These are phyloP conservation scores for Beroe ovata DNA, from an alignment of 37 sponge, comb jelly and placozoan species.

Conservation along the genomic window DNA sequence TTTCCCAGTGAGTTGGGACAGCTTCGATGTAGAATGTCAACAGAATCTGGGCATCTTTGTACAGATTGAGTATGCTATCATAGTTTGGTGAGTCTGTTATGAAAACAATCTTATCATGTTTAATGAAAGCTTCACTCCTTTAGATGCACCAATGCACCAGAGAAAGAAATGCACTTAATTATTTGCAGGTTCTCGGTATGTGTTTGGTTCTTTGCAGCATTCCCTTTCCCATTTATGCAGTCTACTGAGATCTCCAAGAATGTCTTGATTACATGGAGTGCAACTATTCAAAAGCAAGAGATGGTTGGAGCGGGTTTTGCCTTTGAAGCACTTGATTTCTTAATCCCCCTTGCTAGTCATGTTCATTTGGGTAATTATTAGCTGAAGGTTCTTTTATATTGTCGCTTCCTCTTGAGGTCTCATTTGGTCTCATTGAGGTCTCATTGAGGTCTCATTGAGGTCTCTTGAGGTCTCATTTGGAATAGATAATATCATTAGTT, in stretches of 20 bases:
- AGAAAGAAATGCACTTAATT: not conserved
- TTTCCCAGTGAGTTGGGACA: not conserved
- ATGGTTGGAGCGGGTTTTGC: slow-evolving; percentile 59
- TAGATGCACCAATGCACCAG: not conserved
- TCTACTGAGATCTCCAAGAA: slow-evolving; percentile 14
- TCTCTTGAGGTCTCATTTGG: no score
- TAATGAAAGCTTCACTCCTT: not conserved
- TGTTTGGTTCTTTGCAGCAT: slow-evolving; percentile 20
- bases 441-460: no score
- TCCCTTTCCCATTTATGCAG: not conserved
- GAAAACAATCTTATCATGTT: no score
- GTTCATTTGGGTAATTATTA: slow-evolving; percentile 40
- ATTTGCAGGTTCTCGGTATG: slow-evolving; percentile 19
- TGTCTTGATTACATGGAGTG: slow-evolving; percentile 26
- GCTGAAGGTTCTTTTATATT: no score
- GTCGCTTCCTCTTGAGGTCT: no score
- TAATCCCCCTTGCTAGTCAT: slow-evolving; percentile 25
- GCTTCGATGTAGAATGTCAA: not conserved
- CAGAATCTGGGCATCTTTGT: no score
- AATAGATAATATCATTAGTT: no score
- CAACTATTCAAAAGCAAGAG: slow-evolving; percentile 50
- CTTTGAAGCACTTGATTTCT: slow-evolving; percentile 45
- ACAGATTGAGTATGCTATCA: not conserved
- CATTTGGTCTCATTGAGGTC: no score
- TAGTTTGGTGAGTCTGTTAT: slow-evolving; percentile 39